Evolutionary conservation across 1,140 invertebrate species (phyloP).

Genomic region (Cyclina sinensis): DNA sequence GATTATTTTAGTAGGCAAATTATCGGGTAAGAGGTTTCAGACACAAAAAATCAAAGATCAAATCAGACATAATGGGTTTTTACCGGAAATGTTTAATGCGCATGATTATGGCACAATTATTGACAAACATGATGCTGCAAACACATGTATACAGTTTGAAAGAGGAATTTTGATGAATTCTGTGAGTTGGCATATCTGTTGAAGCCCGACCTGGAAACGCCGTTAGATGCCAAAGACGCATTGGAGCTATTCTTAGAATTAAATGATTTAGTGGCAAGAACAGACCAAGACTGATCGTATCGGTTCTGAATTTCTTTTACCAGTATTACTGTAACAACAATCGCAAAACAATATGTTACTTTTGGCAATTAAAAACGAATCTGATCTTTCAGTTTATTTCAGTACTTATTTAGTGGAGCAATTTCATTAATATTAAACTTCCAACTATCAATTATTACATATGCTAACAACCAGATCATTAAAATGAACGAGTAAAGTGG

Average conservation of each 20-base stretch:
- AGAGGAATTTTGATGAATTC: constrained; percentile 46
- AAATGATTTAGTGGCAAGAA: constrained; percentile 1
- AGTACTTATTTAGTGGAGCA: too few relatives aligned
- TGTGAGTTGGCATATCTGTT: constrained; percentile 12
- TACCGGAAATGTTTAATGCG: too few relatives aligned
- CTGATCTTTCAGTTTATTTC: too few relatives aligned
- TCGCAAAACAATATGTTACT: too few relatives aligned
- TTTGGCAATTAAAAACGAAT: too few relatives aligned
- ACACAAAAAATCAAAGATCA: background rate
- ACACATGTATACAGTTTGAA: background rate
- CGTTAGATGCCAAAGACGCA: background rate
- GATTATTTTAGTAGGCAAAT: constrained; percentile 13
- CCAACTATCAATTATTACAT: too few relatives aligned
- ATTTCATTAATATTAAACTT: too few relatives aligned
- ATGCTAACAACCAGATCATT: too few relatives aligned
- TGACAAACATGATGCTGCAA: constrained; percentile 25
- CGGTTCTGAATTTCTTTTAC: too few relatives aligned
- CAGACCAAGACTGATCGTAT: too few relatives aligned
- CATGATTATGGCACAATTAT: background rate
- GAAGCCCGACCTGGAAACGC: constrained; percentile 31
- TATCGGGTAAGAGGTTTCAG: constrained; percentile 25
- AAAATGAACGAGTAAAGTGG: too few relatives aligned
- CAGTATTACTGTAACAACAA: too few relatives aligned
- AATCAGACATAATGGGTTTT: constrained; percentile 12
- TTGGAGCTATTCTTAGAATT: constrained; percentile 19